These are phyloP conservation scores for Drosophila nigromelanica DNA, from an alignment of 1,140 invertebrate species.

Conservation along the genomic window DNA sequence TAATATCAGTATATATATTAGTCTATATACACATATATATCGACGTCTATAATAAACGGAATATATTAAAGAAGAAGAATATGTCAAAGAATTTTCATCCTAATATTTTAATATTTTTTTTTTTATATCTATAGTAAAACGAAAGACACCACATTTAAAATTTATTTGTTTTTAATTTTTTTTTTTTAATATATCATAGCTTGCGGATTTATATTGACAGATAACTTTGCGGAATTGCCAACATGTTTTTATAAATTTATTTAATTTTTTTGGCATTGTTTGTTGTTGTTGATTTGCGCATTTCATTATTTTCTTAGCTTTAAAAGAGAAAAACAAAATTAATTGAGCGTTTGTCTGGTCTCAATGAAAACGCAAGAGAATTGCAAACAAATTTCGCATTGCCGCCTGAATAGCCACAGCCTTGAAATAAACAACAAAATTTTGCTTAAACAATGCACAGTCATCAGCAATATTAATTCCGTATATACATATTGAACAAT, in stretches of 20 bases:
- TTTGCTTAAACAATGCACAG: constrained; percentile 35
- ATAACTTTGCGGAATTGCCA: constrained; percentile 14
- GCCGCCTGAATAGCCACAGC: constrained; percentile 57
- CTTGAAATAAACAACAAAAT: constrained; percentile 47
- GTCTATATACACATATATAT: no score
- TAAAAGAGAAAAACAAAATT: constrained; percentile 24
- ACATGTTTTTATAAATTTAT: constrained; percentile 24
- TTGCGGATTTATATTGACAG: constrained; percentile 4
- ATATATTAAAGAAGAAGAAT: no score
- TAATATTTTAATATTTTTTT: no score
- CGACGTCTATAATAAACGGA: no score
- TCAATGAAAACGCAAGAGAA: constrained; percentile 42
- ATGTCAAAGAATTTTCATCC: no score
- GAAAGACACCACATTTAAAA: no score
- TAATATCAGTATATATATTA: no score
- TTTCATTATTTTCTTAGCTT: constrained; percentile 14
- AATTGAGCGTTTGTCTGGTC: constrained; percentile 41
- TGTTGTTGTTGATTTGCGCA: constrained; percentile 19
- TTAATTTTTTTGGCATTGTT: constrained; percentile 6
- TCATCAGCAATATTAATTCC: constrained; percentile 41
- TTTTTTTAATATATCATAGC: constrained; percentile 2
- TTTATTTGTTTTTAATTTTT: background rate
- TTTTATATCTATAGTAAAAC: no score
- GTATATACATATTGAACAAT: constrained; percentile 10
- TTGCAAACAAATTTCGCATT: constrained; percentile 63